Percentiles rank a stretch among this genome's conserved stretches.
Conservation (phyloP, 2,113 vertebrate species). For the Rhinolophus ferrumequinum region DNA sequence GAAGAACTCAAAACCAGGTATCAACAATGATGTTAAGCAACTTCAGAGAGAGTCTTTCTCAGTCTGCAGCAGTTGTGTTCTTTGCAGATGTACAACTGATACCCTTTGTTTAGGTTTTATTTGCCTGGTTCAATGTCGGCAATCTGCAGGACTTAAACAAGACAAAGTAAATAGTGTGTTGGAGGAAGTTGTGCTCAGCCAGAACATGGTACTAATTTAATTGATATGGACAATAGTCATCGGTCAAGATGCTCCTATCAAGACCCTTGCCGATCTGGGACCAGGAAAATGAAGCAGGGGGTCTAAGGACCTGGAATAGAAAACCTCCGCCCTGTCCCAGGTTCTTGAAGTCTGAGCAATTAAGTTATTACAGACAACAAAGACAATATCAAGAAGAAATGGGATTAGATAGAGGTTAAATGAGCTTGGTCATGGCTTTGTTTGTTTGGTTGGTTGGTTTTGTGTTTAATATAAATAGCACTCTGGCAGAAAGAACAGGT, state of each 20-base stretch:
- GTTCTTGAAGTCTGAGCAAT: neutral
- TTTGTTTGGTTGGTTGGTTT: neutral
- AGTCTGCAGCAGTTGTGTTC: neutral
- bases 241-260: slow-evolving; percentile 64
- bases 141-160: slow-evolving; percentile 48
- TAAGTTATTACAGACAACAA: slow-evolving; percentile 27
- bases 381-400: slow-evolving; percentile 17
- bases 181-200: slow-evolving; percentile 20
- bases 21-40: slow-evolving; percentile 7
- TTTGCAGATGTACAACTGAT: neutral
- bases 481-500: neutral
- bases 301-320: neutral
- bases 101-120: slow-evolving; percentile 38
- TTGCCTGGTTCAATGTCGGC: slow-evolving; percentile 46
- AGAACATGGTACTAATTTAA: slow-evolving; percentile 64
- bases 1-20: neutral
- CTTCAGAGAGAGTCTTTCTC: neutral
- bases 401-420: neutral
- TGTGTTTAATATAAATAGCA: slow-evolving; percentile 7
- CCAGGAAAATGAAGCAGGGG: neutral
- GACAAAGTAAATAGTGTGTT: slow-evolving; percentile 72
- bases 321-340: neutral
- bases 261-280: neutral
- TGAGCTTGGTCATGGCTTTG: neutral
- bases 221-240: slow-evolving; percentile 66